Percentiles rank a stretch among this genome's conserved stretches.
These are phyloP conservation scores for Seira ritae DNA, from an alignment of 2,888 invertebrate genomes.

Conservation along the genomic window DNA sequence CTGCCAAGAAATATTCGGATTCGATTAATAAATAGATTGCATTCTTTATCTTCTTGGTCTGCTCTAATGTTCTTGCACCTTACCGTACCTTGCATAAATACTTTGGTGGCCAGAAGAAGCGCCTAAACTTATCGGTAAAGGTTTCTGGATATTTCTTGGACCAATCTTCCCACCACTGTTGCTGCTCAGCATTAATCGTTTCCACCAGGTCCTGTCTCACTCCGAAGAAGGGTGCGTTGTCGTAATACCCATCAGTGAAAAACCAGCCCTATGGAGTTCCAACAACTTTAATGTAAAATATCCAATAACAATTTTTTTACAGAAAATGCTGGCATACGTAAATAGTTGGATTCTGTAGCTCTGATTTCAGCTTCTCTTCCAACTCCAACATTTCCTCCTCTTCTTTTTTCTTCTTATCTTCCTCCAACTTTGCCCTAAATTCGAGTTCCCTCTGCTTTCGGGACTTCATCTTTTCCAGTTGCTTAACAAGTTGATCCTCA, in stretches of 20 bases:
- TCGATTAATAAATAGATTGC: background rate
- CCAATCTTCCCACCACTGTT: slow-evolving; percentile 53
- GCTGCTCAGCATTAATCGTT: slow-evolving; percentile 27
- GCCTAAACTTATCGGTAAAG: slow-evolving; percentile 56
- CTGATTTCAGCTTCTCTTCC: slow-evolving; percentile 49
- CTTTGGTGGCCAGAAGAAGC: slow-evolving; percentile 63
- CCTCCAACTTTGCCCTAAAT: slow-evolving; percentile 34
- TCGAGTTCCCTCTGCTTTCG: slow-evolving; percentile 47
- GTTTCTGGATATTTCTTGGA: slow-evolving; percentile 51
- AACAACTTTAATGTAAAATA: background rate
- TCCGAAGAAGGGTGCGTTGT: slow-evolving; percentile 49
- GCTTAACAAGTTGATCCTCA: slow-evolving; percentile 32
- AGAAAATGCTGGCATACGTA: slow-evolving; percentile 30
- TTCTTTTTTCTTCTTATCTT: slow-evolving; percentile 25
- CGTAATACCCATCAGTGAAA: slow-evolving; percentile 64
- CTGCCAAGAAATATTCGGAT: too few relatives aligned
- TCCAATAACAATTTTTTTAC: background rate
- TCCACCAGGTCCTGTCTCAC: slow-evolving; percentile 47
- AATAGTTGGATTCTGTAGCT: slow-evolving; percentile 55
- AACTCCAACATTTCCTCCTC: slow-evolving; percentile 28
- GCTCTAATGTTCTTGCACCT: too few relatives aligned
- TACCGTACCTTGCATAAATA: slow-evolving; percentile 34
- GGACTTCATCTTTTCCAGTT: slow-evolving; percentile 33
- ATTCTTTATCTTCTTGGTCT: too few relatives aligned
- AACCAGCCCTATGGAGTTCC: slow-evolving; percentile 41